Evolutionary conservation across 2,888 invertebrate species (phyloP), one percentile per base, ranked within the genome.

Genomic region (Panopea generosa): DNA sequence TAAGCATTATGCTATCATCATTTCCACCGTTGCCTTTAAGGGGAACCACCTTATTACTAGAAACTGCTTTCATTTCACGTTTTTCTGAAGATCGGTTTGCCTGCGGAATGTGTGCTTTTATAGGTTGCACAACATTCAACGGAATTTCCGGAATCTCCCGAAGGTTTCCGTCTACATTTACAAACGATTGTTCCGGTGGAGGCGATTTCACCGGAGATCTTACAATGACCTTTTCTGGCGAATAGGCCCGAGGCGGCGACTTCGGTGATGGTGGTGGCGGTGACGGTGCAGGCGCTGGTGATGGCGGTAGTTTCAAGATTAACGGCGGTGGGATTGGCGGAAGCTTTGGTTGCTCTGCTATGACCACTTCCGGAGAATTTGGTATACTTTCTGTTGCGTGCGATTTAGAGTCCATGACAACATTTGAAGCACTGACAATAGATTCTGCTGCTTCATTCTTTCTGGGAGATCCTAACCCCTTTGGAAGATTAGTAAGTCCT

Each of bases 91-190:
- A 33, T 1, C 38, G 40, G 16, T 22, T 18, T 45, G 45, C 20
- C 20, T 45, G 45, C 20, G 16, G 16, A 3, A 20, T 9, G 20
- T 20, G 20, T 9, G 45, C 20, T 9, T 65, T 52, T 18, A 52
- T 22, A 33, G 40, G 18, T 20, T 33, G n/a, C 24, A 67, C 59
- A 18, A 67, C 49, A 7, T 55, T 68, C 14, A 71, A 50, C 3
- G 78, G 78, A 49, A 79, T 79, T 56, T 75, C 79, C 27, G 79
- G 79, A 16, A 79, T 68, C 33, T 79, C 79, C 43, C 75, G 50
- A 18, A 79, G 27, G 26, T 71, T 53, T 4, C 29, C 50, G 29
- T 69, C 69, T 2, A 79, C 72, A 26, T 40, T 52, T 11, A 78
- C 78, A 67, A 70, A 70, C 7, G 47, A 53, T 49, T 73, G 73